Evolutionary conservation across 2,888 invertebrate species (phyloP).

Genomic region (Bibio marci): DNA sequence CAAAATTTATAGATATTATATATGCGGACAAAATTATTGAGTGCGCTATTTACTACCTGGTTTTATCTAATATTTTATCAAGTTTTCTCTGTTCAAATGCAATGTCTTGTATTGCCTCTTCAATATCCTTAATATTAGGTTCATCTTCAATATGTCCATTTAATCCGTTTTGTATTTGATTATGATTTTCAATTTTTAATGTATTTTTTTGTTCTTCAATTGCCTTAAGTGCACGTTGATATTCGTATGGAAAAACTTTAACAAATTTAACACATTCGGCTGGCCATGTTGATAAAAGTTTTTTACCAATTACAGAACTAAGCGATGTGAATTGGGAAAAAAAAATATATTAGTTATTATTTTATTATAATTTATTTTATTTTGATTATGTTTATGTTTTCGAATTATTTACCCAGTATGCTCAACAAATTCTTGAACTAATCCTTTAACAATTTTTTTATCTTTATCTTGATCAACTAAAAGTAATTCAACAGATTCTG

Average conservation of each 20-base stretch:
- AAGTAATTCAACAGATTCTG: constrained; percentile 86
- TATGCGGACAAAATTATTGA: too few relatives aligned
- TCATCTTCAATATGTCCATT: constrained; percentile 25
- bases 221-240: constrained; percentile 72
- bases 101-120: constrained; percentile 68
- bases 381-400: not conserved
- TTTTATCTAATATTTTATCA: constrained; percentile 68
- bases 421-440: constrained; percentile 69
- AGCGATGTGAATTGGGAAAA: too few relatives aligned
- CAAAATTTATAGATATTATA: constrained; percentile 21
- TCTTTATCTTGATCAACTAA: constrained; percentile 66
- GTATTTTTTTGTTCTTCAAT: constrained; percentile 27
- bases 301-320: constrained; percentile 57
- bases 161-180: constrained; percentile 19
- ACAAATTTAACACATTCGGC: constrained; percentile 60
- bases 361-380: constrained; percentile 11
- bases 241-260: constrained; percentile 96
- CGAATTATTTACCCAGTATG: constrained; percentile 47
- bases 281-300: constrained; percentile 66
- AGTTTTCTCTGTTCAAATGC: constrained; percentile 61
- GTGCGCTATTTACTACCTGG: constrained; percentile 23
- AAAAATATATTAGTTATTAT: constrained; percentile 11
- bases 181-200: constrained; percentile 7
- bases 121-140: constrained; percentile 58
- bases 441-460: constrained; percentile 49